Evolutionary conservation across 2,113 vertebrate genomes (phyloP).

Genomic region (Saimiri boliviensis): DNA sequence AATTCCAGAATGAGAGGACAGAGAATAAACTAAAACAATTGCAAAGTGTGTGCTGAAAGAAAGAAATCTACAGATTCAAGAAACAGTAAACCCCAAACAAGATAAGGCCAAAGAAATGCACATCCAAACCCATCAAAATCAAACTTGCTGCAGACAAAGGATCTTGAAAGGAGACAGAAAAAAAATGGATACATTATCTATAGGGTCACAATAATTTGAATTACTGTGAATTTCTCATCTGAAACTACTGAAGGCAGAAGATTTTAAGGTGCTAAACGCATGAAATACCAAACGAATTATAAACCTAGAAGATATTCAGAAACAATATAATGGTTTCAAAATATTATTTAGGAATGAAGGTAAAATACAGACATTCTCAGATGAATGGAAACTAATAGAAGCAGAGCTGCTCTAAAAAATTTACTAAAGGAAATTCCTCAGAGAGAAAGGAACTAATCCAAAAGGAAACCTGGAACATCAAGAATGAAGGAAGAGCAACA

Average conservation of each 20-base stretch:
- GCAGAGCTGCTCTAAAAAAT: neutral
- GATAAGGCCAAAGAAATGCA: neutral
- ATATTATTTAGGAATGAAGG: neutral
- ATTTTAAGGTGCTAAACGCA: neutral
- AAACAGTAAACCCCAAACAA: neutral
- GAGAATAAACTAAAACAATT: neutral
- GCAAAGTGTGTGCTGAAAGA: neutral
- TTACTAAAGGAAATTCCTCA: neutral
- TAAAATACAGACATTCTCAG: neutral
- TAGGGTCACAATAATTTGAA: neutral
- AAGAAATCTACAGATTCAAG: neutral
- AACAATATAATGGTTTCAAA: neutral
- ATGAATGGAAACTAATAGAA: neutral
- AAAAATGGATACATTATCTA: neutral
- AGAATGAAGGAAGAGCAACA: neutral
- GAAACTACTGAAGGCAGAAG: neutral
- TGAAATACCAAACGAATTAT: neutral
- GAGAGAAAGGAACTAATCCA: neutral
- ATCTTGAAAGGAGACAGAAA: no score
- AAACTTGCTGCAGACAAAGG: neutral
- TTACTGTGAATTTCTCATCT: neutral
- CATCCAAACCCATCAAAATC: neutral
- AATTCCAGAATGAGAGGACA: neutral
- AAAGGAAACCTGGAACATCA: neutral
- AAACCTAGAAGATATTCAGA: neutral